phyloP scores from a whole-genome alignment of 2,113 vertebrate genomes.

The Rhinichthys klamathensis region DNA sequence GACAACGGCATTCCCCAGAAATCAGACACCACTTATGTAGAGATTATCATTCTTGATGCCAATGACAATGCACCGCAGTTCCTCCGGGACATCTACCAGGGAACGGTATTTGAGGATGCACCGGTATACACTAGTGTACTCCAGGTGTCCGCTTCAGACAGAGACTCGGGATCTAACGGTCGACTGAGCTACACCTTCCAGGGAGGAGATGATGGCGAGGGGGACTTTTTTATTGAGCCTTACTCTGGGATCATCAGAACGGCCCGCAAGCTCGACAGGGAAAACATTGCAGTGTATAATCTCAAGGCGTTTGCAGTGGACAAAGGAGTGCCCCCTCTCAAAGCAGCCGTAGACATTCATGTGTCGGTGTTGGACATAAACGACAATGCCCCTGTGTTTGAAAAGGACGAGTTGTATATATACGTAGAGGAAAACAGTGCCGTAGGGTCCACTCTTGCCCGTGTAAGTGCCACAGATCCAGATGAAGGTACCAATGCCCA shows the following conservation, averaged over 20 bases:
- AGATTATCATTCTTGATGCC: conserved; percentile 85
- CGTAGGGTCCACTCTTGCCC: conserved; percentile 83
- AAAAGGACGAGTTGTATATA: conserved; percentile 84
- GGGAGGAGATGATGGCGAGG: conserved; percentile 84
- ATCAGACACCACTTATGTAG: conserved; percentile 85
- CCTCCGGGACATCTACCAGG: conserved; percentile 82
- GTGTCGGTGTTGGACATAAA: conserved; percentile 86
- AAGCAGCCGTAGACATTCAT: conserved; percentile 82
- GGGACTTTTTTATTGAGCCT: conserved; percentile 88
- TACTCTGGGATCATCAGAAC: conserved; percentile 88
- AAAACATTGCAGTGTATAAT: conserved; percentile 83
- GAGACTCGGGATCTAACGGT: conserved; percentile 85
- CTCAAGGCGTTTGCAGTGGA: conserved; percentile 84
- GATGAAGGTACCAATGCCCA: conserved; percentile 87
- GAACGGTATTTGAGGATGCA: conserved; percentile 83
- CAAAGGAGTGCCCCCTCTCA: conserved; percentile 80
- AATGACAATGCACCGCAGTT: conserved; percentile 85
- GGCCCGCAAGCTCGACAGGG: conserved; percentile 81
- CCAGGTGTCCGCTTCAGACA: conserved; percentile 84
- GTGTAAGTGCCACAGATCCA: conserved; percentile 80
- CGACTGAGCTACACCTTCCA: conserved; percentile 87
- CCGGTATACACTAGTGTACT: conserved; percentile 84
- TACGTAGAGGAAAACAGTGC: conserved; percentile 86
- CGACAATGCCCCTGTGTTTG: conserved; percentile 87
- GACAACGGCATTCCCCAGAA: conserved; percentile 89